A percentile compares a stretch with the other conserved stretches of the same genome.
These are phyloP conservation scores for Hippocampus guttulatus DNA, from an alignment of 2,113 vertebrate genomes.

Conservation along the genomic window DNA sequence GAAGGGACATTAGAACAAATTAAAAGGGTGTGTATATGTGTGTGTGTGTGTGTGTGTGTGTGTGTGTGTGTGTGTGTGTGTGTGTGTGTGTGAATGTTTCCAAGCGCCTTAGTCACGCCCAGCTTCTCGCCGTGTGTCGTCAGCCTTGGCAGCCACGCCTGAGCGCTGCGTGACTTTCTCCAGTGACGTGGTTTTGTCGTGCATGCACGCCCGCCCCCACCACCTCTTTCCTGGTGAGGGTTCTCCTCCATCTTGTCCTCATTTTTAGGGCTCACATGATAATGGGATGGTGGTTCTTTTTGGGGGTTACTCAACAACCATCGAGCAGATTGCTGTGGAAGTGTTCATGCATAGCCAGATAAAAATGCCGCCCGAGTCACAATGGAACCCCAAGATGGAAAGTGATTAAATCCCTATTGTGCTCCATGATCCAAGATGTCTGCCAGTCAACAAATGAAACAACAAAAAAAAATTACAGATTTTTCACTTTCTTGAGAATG, in stretches of 20 bases:
- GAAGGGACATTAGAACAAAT: conserved; percentile 71
- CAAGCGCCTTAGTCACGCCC: conserved; percentile 57
- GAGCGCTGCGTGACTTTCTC: conserved; percentile 56
- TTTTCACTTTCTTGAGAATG: neutral
- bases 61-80: conserved; percentile 6
- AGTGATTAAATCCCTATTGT: neutral
- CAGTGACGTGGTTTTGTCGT: conserved; percentile 51
- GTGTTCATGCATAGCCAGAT: neutral
- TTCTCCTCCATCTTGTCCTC: conserved; percentile 3
- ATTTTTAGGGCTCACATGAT: neutral
- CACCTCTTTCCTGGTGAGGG: conserved; percentile 6
- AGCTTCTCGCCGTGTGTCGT: conserved; percentile 47
- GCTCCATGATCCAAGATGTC: neutral
- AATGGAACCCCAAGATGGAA: neutral
- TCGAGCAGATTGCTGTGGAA: neutral
- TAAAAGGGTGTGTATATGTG: conserved; percentile 62
- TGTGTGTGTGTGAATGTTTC: neutral
- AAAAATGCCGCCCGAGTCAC: neutral
- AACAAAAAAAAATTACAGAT: neutral
- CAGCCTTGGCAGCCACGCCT: conserved; percentile 58
- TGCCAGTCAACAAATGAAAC: neutral
- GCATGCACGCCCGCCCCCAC: conserved; percentile 43
- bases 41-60: conserved; percentile 16
- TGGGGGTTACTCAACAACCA: neutral
- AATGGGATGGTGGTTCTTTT: neutral